Conservation (phyloP, 2,113 vertebrate species). For the Gopherus flavomarginatus region DNA sequence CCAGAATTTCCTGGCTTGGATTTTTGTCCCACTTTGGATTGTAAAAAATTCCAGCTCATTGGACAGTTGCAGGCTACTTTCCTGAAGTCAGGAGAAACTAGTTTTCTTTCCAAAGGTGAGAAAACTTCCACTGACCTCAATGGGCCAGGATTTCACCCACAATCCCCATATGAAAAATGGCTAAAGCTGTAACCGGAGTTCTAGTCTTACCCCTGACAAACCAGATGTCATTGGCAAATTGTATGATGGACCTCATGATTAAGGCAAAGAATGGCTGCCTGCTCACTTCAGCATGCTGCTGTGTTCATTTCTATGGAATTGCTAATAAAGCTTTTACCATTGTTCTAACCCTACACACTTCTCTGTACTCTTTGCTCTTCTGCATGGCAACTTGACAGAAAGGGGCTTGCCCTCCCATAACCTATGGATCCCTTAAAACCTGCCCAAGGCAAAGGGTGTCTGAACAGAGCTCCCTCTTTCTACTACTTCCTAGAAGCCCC, state of each 20-base stretch:
- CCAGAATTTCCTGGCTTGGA: neutral
- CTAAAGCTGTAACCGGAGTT: neutral
- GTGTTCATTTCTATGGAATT: neutral
- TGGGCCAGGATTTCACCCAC: neutral
- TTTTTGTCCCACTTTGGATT: neutral
- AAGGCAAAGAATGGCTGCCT: neutral
- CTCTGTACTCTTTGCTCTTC: fast-evolving
- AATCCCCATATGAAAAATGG: neutral
- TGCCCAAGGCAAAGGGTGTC: neutral
- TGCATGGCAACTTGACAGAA: neutral
- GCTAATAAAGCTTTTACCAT: neutral
- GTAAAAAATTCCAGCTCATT: neutral
- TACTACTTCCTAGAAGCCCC: neutral
- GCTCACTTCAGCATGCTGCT: neutral
- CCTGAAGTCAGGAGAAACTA: neutral
- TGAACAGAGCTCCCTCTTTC: fast-evolving
- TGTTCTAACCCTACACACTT: neutral
- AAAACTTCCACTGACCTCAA: neutral
- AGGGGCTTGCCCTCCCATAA: neutral
- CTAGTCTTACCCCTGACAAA: neutral
- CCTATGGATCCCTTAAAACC: neutral
- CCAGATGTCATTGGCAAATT: neutral
- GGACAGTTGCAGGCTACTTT: neutral
- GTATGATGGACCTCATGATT: neutral
- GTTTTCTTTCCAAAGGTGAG: neutral